A percentile compares a stretch with the other conserved stretches of the same genome.
These are phyloP conservation scores for Megalopta genalis DNA, from an alignment of 1,140 invertebrate genomes.

Conservation along the genomic window DNA sequence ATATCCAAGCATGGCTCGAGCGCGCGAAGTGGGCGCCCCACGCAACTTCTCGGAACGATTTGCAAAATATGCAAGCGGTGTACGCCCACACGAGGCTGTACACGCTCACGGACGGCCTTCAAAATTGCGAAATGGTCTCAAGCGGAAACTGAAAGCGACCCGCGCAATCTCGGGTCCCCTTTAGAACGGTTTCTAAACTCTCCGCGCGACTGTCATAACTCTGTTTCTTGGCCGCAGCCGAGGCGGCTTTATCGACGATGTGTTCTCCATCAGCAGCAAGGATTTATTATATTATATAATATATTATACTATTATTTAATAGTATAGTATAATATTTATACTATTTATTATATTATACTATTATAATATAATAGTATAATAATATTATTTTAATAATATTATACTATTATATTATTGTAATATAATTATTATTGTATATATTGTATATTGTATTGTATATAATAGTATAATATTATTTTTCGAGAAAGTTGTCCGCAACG, in stretches of 20 bases:
- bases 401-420: no score
- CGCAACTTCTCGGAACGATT: background rate
- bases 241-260: background rate
- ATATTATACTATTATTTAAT: no score
- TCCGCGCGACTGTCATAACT: background rate
- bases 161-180: constrained; percentile 10
- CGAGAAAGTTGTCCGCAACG: no score
- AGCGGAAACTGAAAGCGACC: constrained; percentile 20
- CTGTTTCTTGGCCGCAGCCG: background rate
- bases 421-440: no score
- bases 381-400: no score
- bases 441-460: no score
- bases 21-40: background rate
- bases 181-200: constrained; percentile 17
- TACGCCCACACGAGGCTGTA: background rate
- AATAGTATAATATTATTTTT: no score
- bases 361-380: no score
- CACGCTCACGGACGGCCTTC: constrained; percentile 14
- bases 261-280: background rate
- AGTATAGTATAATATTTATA: no score
- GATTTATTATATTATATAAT: no score
- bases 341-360: no score
- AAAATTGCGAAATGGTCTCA: constrained; percentile 7
- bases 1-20: background rate
- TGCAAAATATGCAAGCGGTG: background rate